These are phyloP conservation scores for Telmatherina bonti DNA, from an alignment of 2,797 vertebrate genomes.

Conservation along the genomic window DNA sequence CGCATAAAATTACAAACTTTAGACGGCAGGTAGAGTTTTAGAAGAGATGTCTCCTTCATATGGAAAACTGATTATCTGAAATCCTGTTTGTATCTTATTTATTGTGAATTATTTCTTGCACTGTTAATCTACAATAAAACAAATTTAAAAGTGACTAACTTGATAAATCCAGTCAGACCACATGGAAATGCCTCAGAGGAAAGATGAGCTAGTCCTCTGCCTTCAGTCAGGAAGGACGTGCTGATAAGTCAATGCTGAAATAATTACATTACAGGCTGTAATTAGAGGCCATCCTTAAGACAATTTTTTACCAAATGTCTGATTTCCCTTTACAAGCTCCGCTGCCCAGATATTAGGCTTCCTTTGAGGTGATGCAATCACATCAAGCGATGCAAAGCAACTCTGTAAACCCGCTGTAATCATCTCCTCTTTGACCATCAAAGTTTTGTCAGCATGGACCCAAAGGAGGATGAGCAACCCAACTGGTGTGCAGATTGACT, in stretches of 20 bases:
- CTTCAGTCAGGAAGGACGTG: slow-evolving; percentile 9
- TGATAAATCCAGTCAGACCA: slow-evolving; percentile 15
- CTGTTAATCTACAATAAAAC: neutral
- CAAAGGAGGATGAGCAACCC: slow-evolving; percentile 20
- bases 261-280: slow-evolving; percentile 49
- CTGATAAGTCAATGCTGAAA: slow-evolving; percentile 33
- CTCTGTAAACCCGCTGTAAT: slow-evolving; percentile 45
- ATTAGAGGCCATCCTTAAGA: slow-evolving; percentile 34
- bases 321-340: slow-evolving; percentile 24
- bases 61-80: neutral
- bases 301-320: slow-evolving; percentile 42
- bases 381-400: slow-evolving; percentile 42
- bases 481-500: slow-evolving; percentile 23
- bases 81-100: neutral
- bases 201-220: slow-evolving; percentile 30
- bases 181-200: slow-evolving; percentile 13
- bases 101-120: neutral
- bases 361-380: slow-evolving; percentile 50
- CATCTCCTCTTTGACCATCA: slow-evolving; percentile 18
- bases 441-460: slow-evolving; percentile 12
- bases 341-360: slow-evolving; percentile 48
- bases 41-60: no score
- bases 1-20: no score
- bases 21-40: no score
- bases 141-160: neutral